A percentile compares a stretch with the other conserved stretches of the same genome.
Evolutionary conservation across 2,113 vertebrate species (phyloP).

Genomic region (Cyprinodon tularosa): DNA sequence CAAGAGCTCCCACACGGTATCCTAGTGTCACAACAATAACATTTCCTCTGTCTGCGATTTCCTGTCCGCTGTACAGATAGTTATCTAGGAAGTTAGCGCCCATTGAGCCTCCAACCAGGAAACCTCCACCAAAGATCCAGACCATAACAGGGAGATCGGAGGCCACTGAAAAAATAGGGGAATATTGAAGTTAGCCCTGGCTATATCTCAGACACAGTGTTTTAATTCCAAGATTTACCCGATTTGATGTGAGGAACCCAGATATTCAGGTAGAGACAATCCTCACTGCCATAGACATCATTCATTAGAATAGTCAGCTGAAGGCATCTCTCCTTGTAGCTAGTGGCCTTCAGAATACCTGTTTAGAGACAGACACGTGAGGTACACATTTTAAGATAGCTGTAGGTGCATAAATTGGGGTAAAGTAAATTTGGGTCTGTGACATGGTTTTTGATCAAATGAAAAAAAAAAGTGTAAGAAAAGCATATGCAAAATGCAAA

Average conservation of each 20-base stretch:
- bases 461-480: no score
- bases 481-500: no score
- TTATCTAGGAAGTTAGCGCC: constrained; percentile 87
- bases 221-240: constrained; percentile 38
- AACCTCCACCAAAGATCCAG: constrained; percentile 90
- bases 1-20: constrained; percentile 90
- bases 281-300: constrained; percentile 78
- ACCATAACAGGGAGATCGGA: constrained; percentile 89
- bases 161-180: constrained; percentile 80
- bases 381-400: neutral
- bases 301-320: constrained; percentile 82
- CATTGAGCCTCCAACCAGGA: constrained; percentile 80
- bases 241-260: constrained; percentile 87
- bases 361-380: neutral
- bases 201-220: no score
- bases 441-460: no score
- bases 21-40: constrained; percentile 92
- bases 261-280: constrained; percentile 96
- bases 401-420: neutral
- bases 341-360: constrained; percentile 83
- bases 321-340: constrained; percentile 81
- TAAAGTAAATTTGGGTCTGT: no score
- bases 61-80: constrained; percentile 88
- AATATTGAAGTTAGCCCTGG: neutral
- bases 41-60: constrained; percentile 87